These are phyloP conservation scores for Athene noctua DNA, from an alignment of 2,113 vertebrate species.

Conservation along the genomic window DNA sequence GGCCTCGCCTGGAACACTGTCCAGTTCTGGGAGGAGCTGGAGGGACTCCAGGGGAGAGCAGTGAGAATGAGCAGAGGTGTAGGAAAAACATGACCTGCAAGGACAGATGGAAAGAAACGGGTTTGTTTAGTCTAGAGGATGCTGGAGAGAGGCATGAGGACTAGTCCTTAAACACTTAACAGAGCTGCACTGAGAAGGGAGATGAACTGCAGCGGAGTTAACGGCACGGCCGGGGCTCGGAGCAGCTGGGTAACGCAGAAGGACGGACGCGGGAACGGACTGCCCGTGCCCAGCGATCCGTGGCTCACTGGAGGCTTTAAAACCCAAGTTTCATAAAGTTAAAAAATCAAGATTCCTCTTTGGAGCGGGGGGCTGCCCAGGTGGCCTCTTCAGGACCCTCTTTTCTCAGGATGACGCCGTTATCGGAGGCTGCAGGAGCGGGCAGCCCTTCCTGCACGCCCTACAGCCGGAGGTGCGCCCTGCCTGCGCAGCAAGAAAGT, in stretches of 20 bases:
- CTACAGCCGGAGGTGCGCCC: fast-evolving
- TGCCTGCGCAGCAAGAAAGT: fast-evolving
- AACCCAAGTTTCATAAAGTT: neutral
- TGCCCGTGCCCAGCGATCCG: fast-evolving
- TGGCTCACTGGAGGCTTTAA: neutral
- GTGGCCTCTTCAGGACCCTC: neutral
- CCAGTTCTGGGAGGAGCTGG: conserved; percentile 17
- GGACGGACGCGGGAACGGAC: neutral
- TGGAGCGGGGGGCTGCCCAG: neutral
- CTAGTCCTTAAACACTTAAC: fast-evolving
- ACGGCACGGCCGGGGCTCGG: fast-evolving
- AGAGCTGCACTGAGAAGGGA: neutral
- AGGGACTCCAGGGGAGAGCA: neutral
- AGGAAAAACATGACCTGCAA: conserved; percentile 43
- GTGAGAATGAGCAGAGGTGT: conserved; percentile 28
- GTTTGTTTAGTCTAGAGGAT: conserved; percentile 14
- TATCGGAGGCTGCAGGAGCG: neutral
- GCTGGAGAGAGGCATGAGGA: neutral
- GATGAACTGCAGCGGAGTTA: fast-evolving
- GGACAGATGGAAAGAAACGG: neutral
- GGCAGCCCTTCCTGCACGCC: neutral
- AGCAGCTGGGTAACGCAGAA: fast-evolving
- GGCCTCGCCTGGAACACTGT: neutral
- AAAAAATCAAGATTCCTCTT: neutral
- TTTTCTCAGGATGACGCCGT: fast-evolving